These are phyloP conservation scores for Cephalopachus bancanus DNA, from an alignment of 2,797 vertebrate genomes.

Conservation along the genomic window DNA sequence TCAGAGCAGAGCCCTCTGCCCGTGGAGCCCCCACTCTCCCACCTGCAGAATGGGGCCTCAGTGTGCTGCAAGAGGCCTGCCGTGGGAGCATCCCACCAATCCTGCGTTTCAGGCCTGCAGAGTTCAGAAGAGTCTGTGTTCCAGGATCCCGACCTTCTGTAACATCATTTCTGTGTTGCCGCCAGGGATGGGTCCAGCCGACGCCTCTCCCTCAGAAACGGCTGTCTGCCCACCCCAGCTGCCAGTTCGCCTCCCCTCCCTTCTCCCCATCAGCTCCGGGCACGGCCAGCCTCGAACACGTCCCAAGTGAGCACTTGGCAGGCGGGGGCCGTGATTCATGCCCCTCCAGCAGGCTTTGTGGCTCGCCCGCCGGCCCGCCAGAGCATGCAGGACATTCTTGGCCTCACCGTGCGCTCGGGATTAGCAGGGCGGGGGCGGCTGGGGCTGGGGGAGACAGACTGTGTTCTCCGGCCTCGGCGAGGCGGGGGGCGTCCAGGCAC, in stretches of 20 bases:
- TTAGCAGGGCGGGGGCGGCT: conserved; percentile 70
- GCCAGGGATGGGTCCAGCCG: conserved; percentile 55
- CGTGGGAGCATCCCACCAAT: background rate
- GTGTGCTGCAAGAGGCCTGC: background rate
- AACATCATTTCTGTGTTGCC: conserved; percentile 53
- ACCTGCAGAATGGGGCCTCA: background rate
- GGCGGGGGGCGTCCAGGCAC: conserved; percentile 72
- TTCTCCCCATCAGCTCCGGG: conserved; percentile 52
- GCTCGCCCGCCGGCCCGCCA: conserved; percentile 78
- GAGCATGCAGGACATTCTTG: conserved; percentile 86
- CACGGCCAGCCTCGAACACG: conserved; percentile 65
- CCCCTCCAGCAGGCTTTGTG: conserved; percentile 77
- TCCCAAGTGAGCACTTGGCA: conserved; percentile 80
- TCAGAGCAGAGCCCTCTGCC: background rate
- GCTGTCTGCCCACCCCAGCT: conserved; percentile 50
- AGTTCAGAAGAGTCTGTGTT: background rate
- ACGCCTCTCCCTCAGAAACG: background rate
- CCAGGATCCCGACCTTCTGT: conserved; percentile 60
- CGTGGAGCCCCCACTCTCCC: rapidly evolving
- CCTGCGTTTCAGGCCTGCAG: background rate
- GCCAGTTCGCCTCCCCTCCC: conserved; percentile 47
- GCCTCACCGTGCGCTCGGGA: conserved; percentile 77
- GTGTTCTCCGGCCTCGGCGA: conserved; percentile 22
- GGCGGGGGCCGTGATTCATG: conserved; percentile 84
- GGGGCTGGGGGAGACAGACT: conserved; percentile 68